These are phyloP conservation scores for Thyatira batis DNA, from an alignment of 2,888 invertebrate genomes.

Conservation along the genomic window DNA sequence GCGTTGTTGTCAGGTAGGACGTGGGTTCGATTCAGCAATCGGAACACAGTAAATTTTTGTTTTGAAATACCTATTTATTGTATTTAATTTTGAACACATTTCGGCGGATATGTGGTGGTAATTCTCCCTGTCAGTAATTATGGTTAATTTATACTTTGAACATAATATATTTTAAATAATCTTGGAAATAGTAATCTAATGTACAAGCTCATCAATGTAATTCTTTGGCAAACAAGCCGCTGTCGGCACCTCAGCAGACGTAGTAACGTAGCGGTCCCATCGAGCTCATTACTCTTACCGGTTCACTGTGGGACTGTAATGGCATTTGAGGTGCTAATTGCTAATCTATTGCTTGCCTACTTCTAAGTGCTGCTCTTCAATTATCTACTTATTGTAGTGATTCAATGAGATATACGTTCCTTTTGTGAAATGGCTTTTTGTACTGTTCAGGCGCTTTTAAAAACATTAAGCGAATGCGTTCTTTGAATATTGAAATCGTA, in stretches of 20 bases:
- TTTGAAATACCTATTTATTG: no score
- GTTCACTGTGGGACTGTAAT: constrained; percentile 41
- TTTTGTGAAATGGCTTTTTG: neutral
- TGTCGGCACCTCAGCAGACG: constrained; percentile 14
- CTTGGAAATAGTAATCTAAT: neutral
- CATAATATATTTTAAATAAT: no score
- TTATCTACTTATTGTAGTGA: neutral
- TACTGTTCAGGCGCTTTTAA: neutral
- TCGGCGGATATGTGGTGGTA: no score
- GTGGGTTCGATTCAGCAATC: no score
- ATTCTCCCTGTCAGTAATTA: no score
- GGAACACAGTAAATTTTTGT: no score
- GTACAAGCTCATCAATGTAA: constrained; percentile 13
- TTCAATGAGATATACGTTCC: neutral
- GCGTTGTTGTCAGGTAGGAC: no score
- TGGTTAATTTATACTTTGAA: no score
- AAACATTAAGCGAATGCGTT: neutral
- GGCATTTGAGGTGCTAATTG: constrained; percentile 48
- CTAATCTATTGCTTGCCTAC: constrained; percentile 12
- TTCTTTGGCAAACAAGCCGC: constrained; percentile 26
- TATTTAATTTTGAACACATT: no score
- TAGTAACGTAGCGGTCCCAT: constrained; percentile 22
- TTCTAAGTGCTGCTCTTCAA: neutral
- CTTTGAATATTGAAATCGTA: no score
- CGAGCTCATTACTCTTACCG: constrained; percentile 28